Evolutionary conservation across 2,797 vertebrate species (phyloP).

Genomic region (Antennarius maculatus): DNA sequence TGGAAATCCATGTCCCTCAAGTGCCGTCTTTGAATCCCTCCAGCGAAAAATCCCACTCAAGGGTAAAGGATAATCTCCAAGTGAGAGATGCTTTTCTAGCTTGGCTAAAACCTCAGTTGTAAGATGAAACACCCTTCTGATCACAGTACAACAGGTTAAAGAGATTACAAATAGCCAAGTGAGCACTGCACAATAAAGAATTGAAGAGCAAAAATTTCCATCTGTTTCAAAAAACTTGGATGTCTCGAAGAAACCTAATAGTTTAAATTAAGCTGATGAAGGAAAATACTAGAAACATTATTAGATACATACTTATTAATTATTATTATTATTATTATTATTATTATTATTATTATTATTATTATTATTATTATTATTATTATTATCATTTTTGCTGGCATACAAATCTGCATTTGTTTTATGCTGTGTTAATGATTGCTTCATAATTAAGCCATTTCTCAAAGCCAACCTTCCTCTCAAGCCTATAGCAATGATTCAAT

Average conservation of each 20-base stretch:
- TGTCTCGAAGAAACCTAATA: constrained; percentile 53
- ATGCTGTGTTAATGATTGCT: constrained; percentile 81
- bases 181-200: constrained; percentile 16
- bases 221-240: too few species aligned
- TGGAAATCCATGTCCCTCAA: constrained; percentile 74
- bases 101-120: constrained; percentile 62
- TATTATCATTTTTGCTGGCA: constrained; percentile 45
- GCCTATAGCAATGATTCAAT: constrained; percentile 80
- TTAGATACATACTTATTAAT: constrained; percentile 80
- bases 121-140: constrained; percentile 52
- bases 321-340: too few species aligned
- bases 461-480: constrained; percentile 78
- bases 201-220: too few species aligned
- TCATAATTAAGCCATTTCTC: constrained; percentile 81
- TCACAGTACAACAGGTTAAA: constrained; percentile 66
- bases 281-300: constrained; percentile 63
- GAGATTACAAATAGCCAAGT: constrained; percentile 50
- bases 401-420: constrained; percentile 75
- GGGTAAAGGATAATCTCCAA: constrained; percentile 77
- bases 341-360: too few species aligned
- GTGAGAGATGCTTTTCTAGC: constrained; percentile 61
- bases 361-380: too few species aligned
- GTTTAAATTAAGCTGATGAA: constrained; percentile 82
- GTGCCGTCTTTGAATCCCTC: constrained; percentile 67
- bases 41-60: constrained; percentile 73